Conservation (phyloP, 1,140 invertebrate species). For the Delia radicum region DNA sequence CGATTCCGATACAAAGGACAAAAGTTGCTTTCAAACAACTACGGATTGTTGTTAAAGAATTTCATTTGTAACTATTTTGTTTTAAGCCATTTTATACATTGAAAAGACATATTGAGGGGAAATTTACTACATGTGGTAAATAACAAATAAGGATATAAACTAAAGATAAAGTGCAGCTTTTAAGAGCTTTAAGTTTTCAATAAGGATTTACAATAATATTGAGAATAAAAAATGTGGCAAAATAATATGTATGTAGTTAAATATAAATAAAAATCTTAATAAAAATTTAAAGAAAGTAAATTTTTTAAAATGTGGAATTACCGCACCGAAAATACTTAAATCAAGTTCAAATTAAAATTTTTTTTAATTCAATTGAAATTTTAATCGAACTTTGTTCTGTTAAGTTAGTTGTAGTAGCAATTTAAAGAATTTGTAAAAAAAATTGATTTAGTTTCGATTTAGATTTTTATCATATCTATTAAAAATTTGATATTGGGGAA, state of each 20-base stretch:
- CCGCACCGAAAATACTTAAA: too few relatives aligned
- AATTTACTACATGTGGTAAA: background rate
- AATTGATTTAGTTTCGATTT: too few relatives aligned
- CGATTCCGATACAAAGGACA: background rate
- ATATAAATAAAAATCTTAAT: background rate
- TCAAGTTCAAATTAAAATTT: too few relatives aligned
- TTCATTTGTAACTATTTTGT: background rate
- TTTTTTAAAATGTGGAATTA: too few relatives aligned
- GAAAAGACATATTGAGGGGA: too few relatives aligned
- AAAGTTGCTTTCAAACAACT: background rate
- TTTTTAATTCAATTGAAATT: too few relatives aligned
- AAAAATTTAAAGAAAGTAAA: too few relatives aligned
- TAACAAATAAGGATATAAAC: background rate
- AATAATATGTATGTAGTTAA: background rate
- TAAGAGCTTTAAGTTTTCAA: background rate
- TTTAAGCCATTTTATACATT: background rate
- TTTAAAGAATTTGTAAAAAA: too few relatives aligned
- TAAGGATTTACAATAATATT: slow-evolving; percentile 8
- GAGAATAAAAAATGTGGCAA: background rate
- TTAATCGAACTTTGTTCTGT: too few relatives aligned
- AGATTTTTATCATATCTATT: too few relatives aligned
- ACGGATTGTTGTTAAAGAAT: background rate
- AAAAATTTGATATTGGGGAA: too few relatives aligned
- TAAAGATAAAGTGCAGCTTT: background rate
- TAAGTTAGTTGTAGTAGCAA: too few relatives aligned